Evolutionary conservation across 2,888 invertebrate species (phyloP).

Genomic region (Orthosia gothica): DNA sequence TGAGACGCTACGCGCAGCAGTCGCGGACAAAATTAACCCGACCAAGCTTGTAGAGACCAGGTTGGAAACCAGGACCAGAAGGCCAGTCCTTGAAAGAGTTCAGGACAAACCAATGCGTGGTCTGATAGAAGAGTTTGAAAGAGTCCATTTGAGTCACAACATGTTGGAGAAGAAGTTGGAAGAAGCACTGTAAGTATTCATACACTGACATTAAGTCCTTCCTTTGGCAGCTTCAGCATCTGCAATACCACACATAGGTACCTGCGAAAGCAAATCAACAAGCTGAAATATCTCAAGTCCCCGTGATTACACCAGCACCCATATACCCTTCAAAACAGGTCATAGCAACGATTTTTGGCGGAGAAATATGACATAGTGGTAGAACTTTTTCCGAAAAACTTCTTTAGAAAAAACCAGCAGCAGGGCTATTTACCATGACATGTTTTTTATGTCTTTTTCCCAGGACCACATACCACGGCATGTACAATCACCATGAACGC

Average conservation of each 20-base stretch:
- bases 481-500: conserved; percentile 87
- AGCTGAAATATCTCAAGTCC: too few relatives aligned
- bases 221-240: too few relatives aligned
- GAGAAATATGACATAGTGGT: too few relatives aligned
- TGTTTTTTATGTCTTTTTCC: conserved; percentile 3
- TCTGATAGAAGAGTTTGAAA: conserved; percentile 94
- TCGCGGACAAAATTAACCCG: conserved; percentile 95
- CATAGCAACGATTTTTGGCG: neutral
- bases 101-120: conserved; percentile 94
- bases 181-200: conserved; percentile 92
- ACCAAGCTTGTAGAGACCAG: conserved; percentile 97
- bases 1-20: conserved; percentile 93
- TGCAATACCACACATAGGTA: neutral
- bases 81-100: conserved; percentile 94
- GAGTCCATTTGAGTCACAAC: conserved; percentile 93
- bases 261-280: neutral
- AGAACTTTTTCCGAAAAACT: neutral
- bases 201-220: neutral
- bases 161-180: conserved; percentile 93
- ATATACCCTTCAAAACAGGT: neutral
- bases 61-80: conserved; percentile 95
- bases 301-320: neutral
- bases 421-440: too few relatives aligned
- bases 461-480: conserved; percentile 93
- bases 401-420: neutral